Conservation (phyloP, 2,797 vertebrate species). For the Myiothlypis chrysogaster region DNA sequence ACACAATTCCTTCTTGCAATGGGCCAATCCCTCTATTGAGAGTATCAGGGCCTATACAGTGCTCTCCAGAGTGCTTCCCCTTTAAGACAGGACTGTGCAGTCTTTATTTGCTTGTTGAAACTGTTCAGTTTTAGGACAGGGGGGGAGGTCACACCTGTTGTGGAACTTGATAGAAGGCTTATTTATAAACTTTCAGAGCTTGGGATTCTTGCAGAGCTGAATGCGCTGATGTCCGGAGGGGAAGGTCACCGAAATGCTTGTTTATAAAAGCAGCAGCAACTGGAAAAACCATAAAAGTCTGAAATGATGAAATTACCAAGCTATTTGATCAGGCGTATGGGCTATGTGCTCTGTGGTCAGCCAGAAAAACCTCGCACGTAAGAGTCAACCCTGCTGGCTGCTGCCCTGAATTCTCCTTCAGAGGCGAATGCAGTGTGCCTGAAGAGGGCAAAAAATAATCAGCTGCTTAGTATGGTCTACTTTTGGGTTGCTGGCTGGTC, state of each 20-base stretch:
- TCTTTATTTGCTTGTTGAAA: constrained; percentile 90
- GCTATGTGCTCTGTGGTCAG: constrained; percentile 64
- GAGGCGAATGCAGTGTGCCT: constrained; percentile 3
- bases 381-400: constrained; percentile 54
- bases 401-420: constrained; percentile 53
- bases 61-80: constrained; percentile 64
- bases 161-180: constrained; percentile 99
- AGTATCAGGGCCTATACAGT: not conserved
- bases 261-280: constrained; percentile 94
- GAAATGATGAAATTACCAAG: constrained; percentile 94
- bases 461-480: constrained; percentile 52
- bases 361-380: constrained; percentile 65
- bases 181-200: constrained; percentile 99
- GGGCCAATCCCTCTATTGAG: not conserved
- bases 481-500: constrained; percentile 54
- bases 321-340: constrained; percentile 76
- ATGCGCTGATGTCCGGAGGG: constrained; percentile 91
- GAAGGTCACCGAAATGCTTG: constrained; percentile 89
- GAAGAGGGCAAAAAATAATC: constrained; percentile 57
- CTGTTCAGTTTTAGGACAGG: constrained; percentile 99
- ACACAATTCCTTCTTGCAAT: not conserved
- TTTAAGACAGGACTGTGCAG: constrained; percentile 73
- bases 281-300: constrained; percentile 92
- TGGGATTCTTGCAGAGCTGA: constrained; percentile 97
- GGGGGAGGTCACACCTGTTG: constrained; percentile 99